Conservation (phyloP, 2,888 invertebrate genomes). For the Lithodes maja region DNA sequence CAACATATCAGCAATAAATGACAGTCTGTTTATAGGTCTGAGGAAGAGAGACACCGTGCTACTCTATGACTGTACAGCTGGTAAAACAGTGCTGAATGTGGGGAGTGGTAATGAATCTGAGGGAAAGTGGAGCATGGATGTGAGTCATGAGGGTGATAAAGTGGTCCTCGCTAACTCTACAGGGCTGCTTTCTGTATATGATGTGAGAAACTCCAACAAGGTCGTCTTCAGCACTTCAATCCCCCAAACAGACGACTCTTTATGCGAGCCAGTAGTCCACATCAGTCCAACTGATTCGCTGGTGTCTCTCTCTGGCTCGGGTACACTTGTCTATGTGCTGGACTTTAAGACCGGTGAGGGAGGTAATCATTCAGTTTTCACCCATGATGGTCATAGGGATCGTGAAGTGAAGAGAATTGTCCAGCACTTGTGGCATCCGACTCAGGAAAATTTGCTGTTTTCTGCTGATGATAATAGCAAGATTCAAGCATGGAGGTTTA, state of each 20-base stretch:
- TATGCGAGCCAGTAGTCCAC: not conserved
- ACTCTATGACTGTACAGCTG: constrained; percentile 15
- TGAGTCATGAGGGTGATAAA: constrained; percentile 16
- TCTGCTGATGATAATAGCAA: constrained; percentile 55
- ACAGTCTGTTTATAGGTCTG: constrained; percentile 18
- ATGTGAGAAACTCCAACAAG: constrained; percentile 23
- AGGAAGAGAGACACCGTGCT: constrained; percentile 21
- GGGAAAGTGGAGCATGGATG: constrained; percentile 32
- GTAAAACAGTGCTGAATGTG: not conserved
- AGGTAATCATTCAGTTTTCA: constrained; percentile 18
- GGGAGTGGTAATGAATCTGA: not conserved
- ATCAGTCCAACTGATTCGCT: constrained; percentile 22
- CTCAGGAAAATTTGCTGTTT: constrained; percentile 40
- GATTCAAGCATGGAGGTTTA: constrained; percentile 45
- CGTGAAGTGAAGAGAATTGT: constrained; percentile 18
- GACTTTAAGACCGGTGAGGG: not conserved
- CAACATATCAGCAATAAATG: constrained; percentile 17
- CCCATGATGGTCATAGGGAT: constrained; percentile 56
- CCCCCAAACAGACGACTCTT: not conserved
- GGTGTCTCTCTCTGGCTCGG: constrained; percentile 45
- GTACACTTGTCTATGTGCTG: constrained; percentile 32
- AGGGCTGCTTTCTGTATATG: constrained; percentile 30
- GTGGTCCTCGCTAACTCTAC: not conserved
- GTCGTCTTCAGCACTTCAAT: not conserved
- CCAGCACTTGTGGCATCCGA: constrained; percentile 56